phyloP scores from a whole-genome alignment of 2,797 vertebrate genomes.

The Sebastiscus albofasciatus region DNA sequence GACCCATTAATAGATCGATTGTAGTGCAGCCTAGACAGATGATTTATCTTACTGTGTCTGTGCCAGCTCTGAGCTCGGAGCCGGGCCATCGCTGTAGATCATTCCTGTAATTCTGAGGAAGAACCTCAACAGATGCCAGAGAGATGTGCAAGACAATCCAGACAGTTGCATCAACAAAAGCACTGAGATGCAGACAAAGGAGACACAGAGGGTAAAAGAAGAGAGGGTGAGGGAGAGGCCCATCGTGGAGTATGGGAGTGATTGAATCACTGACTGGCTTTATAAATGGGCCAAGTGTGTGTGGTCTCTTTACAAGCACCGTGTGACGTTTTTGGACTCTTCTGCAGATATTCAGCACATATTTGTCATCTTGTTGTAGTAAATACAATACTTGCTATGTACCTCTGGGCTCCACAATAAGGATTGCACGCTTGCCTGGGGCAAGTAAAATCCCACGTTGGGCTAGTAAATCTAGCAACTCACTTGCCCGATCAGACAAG shows the following conservation, averaged over 20 bases:
- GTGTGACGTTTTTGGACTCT: background rate
- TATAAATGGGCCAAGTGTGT: conserved; percentile 30
- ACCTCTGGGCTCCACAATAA: background rate
- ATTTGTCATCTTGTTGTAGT: conserved; percentile 14
- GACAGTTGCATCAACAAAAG: conserved; percentile 62
- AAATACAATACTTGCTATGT: background rate
- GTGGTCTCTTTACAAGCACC: conserved; percentile 33
- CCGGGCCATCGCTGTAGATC: conserved; percentile 45
- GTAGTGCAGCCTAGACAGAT: conserved; percentile 36
- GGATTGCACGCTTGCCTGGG: too few species aligned
- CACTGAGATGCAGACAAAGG: conserved; percentile 32
- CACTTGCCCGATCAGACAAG: too few species aligned
- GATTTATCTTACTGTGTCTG: conserved; percentile 44
- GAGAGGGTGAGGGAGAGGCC: conserved; percentile 14
- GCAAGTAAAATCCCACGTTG: too few species aligned
- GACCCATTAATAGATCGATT: conserved; percentile 35
- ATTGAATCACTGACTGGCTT: conserved; percentile 37
- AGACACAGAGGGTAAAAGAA: conserved; percentile 6
- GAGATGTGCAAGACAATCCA: conserved; percentile 47
- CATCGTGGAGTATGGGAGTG: conserved; percentile 10
- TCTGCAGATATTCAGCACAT: background rate
- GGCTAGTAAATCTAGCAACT: too few species aligned
- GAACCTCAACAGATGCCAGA: conserved; percentile 49
- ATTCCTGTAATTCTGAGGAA: conserved; percentile 59
- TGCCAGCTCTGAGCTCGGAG: conserved; percentile 38